These are phyloP conservation scores for Incurvaria masculella DNA, from an alignment of 2,888 invertebrate genomes.

Conservation along the genomic window DNA sequence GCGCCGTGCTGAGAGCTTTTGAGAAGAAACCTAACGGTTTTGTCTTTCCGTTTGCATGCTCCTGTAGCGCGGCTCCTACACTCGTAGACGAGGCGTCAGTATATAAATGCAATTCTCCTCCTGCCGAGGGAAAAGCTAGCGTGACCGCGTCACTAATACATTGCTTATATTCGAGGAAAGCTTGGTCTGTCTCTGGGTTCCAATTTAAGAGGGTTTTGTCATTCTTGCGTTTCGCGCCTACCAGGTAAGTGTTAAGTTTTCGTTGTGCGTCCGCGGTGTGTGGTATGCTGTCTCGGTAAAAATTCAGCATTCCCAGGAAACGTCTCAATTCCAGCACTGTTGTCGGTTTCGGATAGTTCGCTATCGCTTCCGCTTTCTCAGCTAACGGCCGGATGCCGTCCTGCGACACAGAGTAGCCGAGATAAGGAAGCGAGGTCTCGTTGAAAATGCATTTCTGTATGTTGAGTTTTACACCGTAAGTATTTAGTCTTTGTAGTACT, in stretches of 20 bases:
- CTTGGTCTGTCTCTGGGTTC: slow-evolving; percentile 2
- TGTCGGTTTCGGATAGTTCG: slow-evolving; percentile 9
- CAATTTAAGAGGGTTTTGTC: slow-evolving; percentile 10
- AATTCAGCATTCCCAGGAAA: slow-evolving; percentile 6
- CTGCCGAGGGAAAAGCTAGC: neutral
- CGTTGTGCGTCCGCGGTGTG: slow-evolving; percentile 5
- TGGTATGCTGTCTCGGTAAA: slow-evolving; percentile 5
- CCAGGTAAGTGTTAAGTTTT: slow-evolving; percentile 6
- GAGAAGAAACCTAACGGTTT: slow-evolving; percentile 14
- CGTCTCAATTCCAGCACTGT: slow-evolving; percentile 9
- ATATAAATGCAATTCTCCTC: slow-evolving; percentile 5
- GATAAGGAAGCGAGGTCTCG: slow-evolving; percentile 6
- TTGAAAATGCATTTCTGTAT: slow-evolving; percentile 13
- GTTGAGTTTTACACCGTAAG: slow-evolving; percentile 15
- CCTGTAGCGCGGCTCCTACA: slow-evolving; percentile 9
- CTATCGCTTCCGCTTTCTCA: slow-evolving; percentile 3
- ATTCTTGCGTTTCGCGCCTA: slow-evolving; percentile 8
- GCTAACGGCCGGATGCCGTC: slow-evolving; percentile 1
- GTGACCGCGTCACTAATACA: slow-evolving; percentile 1
- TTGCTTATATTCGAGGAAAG: slow-evolving; percentile 6
- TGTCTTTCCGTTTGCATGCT: slow-evolving; percentile 4
- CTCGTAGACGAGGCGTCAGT: slow-evolving; percentile 9
- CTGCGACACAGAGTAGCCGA: slow-evolving; percentile 2
- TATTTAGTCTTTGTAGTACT: slow-evolving; percentile 12
- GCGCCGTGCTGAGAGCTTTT: slow-evolving; percentile 8